Conservation (phyloP, 2,113 vertebrate species). For the Nipponia nippon region DNA sequence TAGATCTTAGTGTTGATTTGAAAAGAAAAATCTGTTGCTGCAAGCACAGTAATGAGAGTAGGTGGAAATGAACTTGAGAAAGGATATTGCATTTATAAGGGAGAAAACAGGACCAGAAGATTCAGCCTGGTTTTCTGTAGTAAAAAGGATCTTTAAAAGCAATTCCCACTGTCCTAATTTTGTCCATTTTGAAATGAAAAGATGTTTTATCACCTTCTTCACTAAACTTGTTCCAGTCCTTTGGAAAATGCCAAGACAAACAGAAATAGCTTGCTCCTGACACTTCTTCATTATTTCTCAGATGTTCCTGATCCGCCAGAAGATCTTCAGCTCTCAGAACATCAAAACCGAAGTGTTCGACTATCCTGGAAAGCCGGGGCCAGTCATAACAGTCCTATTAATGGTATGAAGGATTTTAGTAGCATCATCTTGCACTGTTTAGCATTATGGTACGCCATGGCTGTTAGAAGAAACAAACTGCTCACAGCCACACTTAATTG, state of each 20-base stretch:
- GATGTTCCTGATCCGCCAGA: slow-evolving; percentile 88
- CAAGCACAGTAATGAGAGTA: neutral
- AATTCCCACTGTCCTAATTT: neutral
- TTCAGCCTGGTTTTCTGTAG: neutral
- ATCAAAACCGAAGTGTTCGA: slow-evolving; percentile 81
- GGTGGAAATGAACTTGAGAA: neutral
- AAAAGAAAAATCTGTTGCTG: neutral
- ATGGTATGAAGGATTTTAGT: slow-evolving; percentile 72
- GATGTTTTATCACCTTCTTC: neutral
- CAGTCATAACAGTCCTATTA: slow-evolving; percentile 85
- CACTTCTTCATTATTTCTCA: slow-evolving; percentile 30
- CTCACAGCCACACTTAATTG: neutral
- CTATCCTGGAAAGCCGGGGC: slow-evolving; percentile 88
- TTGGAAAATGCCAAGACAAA: neutral
- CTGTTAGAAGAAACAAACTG: neutral
- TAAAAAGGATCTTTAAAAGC: neutral
- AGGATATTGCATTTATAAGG: neutral
- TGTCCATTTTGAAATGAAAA: neutral
- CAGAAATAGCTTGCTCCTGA: neutral
- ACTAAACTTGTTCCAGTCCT: neutral
- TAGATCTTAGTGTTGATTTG: neutral
- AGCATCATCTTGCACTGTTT: neutral
- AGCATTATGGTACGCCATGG: neutral
- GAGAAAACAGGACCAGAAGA: neutral
- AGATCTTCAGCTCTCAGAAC: slow-evolving; percentile 82